These are phyloP conservation scores for Colletes latitarsis DNA, from an alignment of 1,140 invertebrate species.

Conservation along the genomic window DNA sequence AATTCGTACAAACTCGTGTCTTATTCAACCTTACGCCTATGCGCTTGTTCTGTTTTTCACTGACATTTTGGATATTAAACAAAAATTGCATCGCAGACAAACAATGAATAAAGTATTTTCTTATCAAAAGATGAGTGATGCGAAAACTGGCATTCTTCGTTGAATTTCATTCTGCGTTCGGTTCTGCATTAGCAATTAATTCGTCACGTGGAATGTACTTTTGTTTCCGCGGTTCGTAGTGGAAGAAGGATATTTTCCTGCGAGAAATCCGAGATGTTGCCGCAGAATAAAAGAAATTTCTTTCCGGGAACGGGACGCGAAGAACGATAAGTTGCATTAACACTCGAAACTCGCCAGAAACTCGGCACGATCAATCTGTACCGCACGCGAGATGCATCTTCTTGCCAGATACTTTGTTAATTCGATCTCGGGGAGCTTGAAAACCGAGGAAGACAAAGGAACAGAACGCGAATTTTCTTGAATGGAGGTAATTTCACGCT, in stretches of 20 bases:
- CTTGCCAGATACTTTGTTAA: constrained; percentile 34
- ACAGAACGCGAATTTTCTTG: constrained; percentile 41
- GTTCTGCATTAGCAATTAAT: constrained; percentile 1
- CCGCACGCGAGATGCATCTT: not conserved
- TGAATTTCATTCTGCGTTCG: not conserved
- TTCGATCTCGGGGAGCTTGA: constrained; percentile 20
- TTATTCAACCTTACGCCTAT: too few relatives aligned
- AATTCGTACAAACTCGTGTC: too few relatives aligned
- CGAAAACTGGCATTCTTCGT: not conserved
- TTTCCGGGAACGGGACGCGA: constrained; percentile 21
- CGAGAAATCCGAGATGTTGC: constrained; percentile 15
- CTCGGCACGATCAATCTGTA: constrained; percentile 46
- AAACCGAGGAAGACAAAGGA: constrained; percentile 24
- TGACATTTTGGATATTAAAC: too few relatives aligned
- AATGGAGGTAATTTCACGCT: constrained; percentile 75
- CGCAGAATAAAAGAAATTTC: constrained; percentile 34
- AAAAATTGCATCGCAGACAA: too few relatives aligned
- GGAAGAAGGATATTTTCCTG: constrained; percentile 25
- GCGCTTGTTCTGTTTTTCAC: too few relatives aligned
- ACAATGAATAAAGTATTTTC: not conserved
- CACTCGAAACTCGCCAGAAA: constrained; percentile 39
- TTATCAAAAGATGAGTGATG: not conserved
- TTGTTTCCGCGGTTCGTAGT: not conserved
- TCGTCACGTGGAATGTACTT: not conserved
- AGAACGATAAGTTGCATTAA: constrained; percentile 52